Evolutionary conservation across 2,113 vertebrate genomes (phyloP), one percentile per base, ranked within the genome.

Genomic region (Sander vitreus): DNA sequence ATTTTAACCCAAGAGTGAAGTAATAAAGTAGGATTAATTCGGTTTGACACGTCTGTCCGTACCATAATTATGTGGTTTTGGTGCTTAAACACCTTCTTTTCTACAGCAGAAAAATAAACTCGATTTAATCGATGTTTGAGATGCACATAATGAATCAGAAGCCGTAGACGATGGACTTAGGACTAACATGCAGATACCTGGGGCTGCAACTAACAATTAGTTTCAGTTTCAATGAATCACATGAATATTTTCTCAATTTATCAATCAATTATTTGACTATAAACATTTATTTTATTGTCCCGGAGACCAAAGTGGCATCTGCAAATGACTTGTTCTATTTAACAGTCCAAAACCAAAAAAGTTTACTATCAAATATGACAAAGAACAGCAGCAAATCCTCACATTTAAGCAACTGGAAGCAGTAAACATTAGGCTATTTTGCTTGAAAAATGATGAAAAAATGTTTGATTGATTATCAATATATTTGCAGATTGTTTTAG

Each of bases 11-110:
- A 16, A 43, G 19, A 47, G 51, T 25, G 3, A 18, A 23, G 33
- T 55, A 68, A 58, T 55, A 64, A 73, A 54, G 84, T 53, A 23
- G 14, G 21, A 51, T 65, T 65, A 45, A 79, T 73, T 53, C n/a
- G 4, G 16, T 21, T 1, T 33, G 69, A 55, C 50, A 80, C 53
- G 53, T 48, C 1, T 43, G 25, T 67, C 25, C 19, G 21, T 27
- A 1, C 54, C n/a, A 36, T 47, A 77, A 39, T 80, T 65, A 45
- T 48, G 64, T 57, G 64, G 51, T 36, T 30, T 47, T 15, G 45
- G 53, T 47, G 45, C 13, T 48, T 73, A 47, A 43, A 47, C 21
- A 15, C 43, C 50, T 58, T 48, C 0, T 33, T 62, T 58, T 73
- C 62, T 30, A 39, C 58, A 50, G 57, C 1, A 47, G 27, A 73